These are phyloP conservation scores for Capreolus pygargus DNA, from an alignment of 2,113 vertebrate genomes.

Conservation along the genomic window DNA sequence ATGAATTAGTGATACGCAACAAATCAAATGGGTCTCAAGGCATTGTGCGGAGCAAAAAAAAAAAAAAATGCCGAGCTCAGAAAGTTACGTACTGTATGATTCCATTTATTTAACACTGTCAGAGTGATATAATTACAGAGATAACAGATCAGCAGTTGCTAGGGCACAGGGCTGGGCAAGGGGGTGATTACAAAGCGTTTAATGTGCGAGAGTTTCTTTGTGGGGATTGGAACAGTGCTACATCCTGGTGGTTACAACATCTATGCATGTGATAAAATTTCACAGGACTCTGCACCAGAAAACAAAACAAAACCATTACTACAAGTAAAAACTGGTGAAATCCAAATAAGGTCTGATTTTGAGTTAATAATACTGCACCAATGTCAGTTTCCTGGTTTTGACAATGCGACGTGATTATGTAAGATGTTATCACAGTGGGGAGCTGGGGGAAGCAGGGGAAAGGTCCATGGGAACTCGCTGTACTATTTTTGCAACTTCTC, in stretches of 20 bases:
- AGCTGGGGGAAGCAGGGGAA: constrained; percentile 27
- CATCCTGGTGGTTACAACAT: neutral
- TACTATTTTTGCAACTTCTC: constrained; percentile 48
- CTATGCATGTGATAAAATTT: neutral
- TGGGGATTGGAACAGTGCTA: neutral
- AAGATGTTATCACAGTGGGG: constrained; percentile 32
- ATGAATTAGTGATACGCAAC: neutral
- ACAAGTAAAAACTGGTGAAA: neutral
- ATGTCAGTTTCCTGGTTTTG: constrained; percentile 37
- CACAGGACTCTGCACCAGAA: constrained; percentile 6
- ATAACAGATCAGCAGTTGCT: fast-evolving
- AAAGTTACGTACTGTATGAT: neutral
- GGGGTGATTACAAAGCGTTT: neutral
- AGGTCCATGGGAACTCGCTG: neutral
- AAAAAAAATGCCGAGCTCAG: neutral
- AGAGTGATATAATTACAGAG: neutral
- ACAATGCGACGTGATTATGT: neutral
- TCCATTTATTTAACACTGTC: neutral
- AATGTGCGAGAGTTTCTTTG: neutral
- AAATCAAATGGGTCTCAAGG: neutral
- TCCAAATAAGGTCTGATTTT: constrained; percentile 20
- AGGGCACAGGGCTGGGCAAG: neutral
- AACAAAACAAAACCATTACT: constrained; percentile 17
- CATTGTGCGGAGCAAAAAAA: neutral
- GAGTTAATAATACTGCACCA: neutral